Evolutionary conservation across 1,140 invertebrate genomes (phyloP), one percentile per base, ranked within the genome.

Genomic region (Dinoponera quadriceps): DNA sequence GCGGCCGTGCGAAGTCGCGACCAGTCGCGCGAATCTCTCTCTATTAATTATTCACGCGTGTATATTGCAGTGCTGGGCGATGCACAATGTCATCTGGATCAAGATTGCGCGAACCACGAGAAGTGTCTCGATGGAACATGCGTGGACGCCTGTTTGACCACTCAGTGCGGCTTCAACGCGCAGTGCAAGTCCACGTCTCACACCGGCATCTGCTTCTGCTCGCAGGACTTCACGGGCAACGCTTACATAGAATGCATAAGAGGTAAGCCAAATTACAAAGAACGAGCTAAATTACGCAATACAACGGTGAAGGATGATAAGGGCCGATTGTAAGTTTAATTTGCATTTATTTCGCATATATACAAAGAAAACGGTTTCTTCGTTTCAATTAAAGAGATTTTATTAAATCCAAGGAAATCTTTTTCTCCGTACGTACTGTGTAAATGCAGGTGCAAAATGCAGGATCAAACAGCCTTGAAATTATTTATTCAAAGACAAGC

Each of bases 121-220:
- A 96, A 96, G 82, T 98, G 98, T 90, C 92, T 96, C 0, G 93
- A 95, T 54, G 97, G 97, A 83, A 96, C 93, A n/a, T 98, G 98
- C 89, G 92, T 97, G 4, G 96, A 97, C 78, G 97, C 97, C 18
- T 98, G 98, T 90, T 95, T 95, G 57, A 94, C 96, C 16, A 96
- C 97, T 73, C 94, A 95, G 3, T 99, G 98, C 90, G 98, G 98
- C 68, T 94, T 97, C 1, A 98, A 98, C 90, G 98, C 98, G 5
- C 95, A 97, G 83, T 99, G 98, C 87, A 96, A 95, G 90, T 96
- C 97, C 2, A 91, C 95, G 9, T 95, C 96, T 84, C 98, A 98
- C 91, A 95, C 96, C 78, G 96, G 96, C 1, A 95, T 96, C 18
- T 99, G 98, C 90, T 95, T 95, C 14, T 99, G 98, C 93, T 95